Evolutionary conservation across 1,140 invertebrate species (phyloP).

Genomic region (Atta colombica): DNA sequence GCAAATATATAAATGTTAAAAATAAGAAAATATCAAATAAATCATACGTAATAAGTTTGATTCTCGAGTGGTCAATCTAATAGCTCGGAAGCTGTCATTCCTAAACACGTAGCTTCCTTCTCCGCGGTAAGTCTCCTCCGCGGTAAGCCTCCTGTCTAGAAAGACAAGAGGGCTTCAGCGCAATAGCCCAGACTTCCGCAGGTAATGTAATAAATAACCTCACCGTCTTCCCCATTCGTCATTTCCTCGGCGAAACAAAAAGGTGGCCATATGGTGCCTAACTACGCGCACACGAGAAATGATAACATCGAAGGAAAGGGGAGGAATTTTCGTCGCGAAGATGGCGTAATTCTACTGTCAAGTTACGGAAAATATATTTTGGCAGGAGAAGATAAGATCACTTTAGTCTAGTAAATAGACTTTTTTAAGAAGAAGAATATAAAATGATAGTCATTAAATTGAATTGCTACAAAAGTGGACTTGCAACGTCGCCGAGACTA

Average conservation of each 20-base stretch:
- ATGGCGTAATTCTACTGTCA: neutral
- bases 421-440: neutral
- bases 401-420: neutral
- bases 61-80: neutral
- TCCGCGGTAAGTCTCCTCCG: slow-evolving; percentile 25
- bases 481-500: neutral
- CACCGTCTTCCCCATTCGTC: slow-evolving; percentile 61
- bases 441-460: neutral
- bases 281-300: slow-evolving; percentile 71
- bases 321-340: slow-evolving; percentile 53
- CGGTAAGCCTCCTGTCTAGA: slow-evolving; percentile 3
- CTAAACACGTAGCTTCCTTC: slow-evolving; percentile 41
- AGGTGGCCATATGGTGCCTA: slow-evolving; percentile 72
- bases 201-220: slow-evolving; percentile 75
- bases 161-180: slow-evolving; percentile 70
- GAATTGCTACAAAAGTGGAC: neutral
- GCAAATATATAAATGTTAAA: neutral
- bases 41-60: slow-evolving; percentile 4
- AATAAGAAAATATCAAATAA: slow-evolving; percentile 9
- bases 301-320: slow-evolving; percentile 72
- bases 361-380: slow-evolving; percentile 45
- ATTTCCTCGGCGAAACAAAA: slow-evolving; percentile 71
- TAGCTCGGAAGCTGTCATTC: slow-evolving; percentile 16
- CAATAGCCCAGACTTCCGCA: slow-evolving; percentile 76
- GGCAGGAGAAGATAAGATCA: slow-evolving; percentile 17